Base-by-base conservation (phyloP, 2,888 invertebrate species). In the Chloroclysta siterata region DNA sequence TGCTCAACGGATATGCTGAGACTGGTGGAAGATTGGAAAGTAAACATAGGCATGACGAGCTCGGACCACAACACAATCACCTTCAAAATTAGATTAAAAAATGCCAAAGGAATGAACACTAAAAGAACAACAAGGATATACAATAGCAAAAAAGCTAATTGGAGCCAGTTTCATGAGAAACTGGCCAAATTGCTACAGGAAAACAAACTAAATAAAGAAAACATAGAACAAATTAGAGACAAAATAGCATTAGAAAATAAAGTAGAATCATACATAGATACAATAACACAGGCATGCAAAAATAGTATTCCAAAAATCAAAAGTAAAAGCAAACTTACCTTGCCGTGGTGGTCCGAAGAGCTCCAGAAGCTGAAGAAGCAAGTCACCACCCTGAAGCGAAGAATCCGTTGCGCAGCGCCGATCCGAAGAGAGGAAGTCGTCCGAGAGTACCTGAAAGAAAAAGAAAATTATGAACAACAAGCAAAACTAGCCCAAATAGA, bases 321-420 rank as follows among this genome's bases (percentile, higher is more conserved):
- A 53, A 28, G 7, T 7, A 53, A 53, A 6, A 17, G 11, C 0
- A 50, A 8, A 46, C 6, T 52, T 54, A 62, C 46, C 56, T 14
- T 62, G 7, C 71, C 72, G 14, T 73, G 53, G 53, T 39, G 36
- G 61, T 56, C 61, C 13, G 52, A 56, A 6, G 46, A 61, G 15
- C 55, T 61, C 33, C 39, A 11, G 4, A 8, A 0, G 8, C 14
- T 61, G 55, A 51, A 61, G 42, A 47, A 36, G 11, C 10, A 11
- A 11, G 36, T 36, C 11, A 3, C 36, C 36, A 36, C 36, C 36
- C 6, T 8, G 36, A 36, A 36, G 11, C 36, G 36, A 11, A 36
- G 36, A 36, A 11, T 36, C 36, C 36, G 36, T 11, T 36, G 36
- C 36, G 36, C 36, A 36, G 36, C 36, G 36, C 36, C 36, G 11